Evolutionary conservation across 2,888 invertebrate species (phyloP).

Genomic region (Metopia argyrocephala): DNA sequence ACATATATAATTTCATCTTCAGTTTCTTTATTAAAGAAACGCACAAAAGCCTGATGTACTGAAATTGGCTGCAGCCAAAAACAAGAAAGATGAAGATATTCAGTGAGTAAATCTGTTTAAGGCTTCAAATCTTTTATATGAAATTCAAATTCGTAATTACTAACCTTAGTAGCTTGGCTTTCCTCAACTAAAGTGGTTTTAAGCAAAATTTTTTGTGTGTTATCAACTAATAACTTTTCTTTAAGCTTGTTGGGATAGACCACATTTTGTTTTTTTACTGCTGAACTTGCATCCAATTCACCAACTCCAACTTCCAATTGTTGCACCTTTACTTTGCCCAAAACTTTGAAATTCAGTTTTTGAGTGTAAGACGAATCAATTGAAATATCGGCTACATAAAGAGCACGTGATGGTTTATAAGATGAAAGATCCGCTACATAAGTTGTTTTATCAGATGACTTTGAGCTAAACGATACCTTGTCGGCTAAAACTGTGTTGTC

Average conservation of each 20-base stretch:
- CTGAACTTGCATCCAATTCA: conserved; percentile 93
- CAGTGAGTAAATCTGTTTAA: too few relatives aligned
- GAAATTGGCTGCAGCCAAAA: conserved; percentile 79
- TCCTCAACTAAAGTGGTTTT: conserved; percentile 89
- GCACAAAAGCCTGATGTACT: conserved; percentile 93
- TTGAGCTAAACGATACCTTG: conserved; percentile 81
- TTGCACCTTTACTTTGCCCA: conserved; percentile 87
- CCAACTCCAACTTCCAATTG: conserved; percentile 91
- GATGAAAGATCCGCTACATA: conserved; percentile 88
- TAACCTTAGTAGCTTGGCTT: conserved; percentile 79
- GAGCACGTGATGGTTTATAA: conserved; percentile 88
- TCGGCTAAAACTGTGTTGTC: conserved; percentile 82
- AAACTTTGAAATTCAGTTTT: conserved; percentile 83
- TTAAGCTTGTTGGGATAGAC: conserved; percentile 85
- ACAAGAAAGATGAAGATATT: too few relatives aligned
- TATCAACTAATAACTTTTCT: conserved; percentile 88
- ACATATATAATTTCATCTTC: conserved; percentile 95
- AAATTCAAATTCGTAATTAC: not conserved
- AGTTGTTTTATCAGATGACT: conserved; percentile 84
- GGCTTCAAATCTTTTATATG: not conserved
- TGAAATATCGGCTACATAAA: conserved; percentile 89
- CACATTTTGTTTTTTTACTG: conserved; percentile 87
- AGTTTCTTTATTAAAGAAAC: conserved; percentile 83
- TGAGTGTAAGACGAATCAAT: conserved; percentile 83
- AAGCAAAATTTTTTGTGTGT: conserved; percentile 91